Base-by-base conservation (phyloP, 2,888 invertebrate species). In the Melolontha melolontha region DNA sequence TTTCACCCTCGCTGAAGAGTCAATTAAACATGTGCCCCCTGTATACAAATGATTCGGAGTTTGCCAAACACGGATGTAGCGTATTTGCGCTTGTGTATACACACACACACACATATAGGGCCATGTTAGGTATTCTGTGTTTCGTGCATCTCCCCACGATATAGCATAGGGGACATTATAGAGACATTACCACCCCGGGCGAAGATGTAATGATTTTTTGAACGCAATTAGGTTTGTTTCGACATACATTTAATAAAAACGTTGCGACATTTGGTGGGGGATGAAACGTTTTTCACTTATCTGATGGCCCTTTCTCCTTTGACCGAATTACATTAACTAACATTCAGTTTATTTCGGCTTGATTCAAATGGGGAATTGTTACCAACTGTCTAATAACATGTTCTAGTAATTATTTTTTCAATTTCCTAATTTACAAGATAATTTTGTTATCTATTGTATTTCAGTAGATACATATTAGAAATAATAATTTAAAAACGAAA, bases 151-250 rank as follows among this genome's bases (percentile, higher is more conserved):
- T 59, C 44, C 59, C 59, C 27, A 16, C 44, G 65, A 69, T 66
- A 62, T 67, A 59, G 12, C 44, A 64, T 64, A 68, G 74, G 76
- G 75, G 75, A 76, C 78, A 79, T 79, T 75, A 76, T 72, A 71
- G 74, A 73, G 79, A 79, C 81, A 80, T 81, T 80, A 78, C 78
- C 80, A 79, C 81, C 81, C 81, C 79, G 75, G 79, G 82, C 81
- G 79, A 77, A 71, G 73, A 75, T 79, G 81, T 82, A 83, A 83
- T 83, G 83, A 83, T 82, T 83, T 83, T 83, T 83, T 81, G 80
- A 82, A 82, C 81, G 79, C 82, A 82, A 82, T 83, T 83, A 82
- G 81, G 82, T 82, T 82, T 82, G 81, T 82, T 82, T 80, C 79
- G 79, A 79, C 77, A 74, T 79, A 79, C 81, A 81, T 80, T 81